Evolutionary conservation across 1,140 invertebrate genomes (phyloP).

Genomic region (Zaprionus capensis): DNA sequence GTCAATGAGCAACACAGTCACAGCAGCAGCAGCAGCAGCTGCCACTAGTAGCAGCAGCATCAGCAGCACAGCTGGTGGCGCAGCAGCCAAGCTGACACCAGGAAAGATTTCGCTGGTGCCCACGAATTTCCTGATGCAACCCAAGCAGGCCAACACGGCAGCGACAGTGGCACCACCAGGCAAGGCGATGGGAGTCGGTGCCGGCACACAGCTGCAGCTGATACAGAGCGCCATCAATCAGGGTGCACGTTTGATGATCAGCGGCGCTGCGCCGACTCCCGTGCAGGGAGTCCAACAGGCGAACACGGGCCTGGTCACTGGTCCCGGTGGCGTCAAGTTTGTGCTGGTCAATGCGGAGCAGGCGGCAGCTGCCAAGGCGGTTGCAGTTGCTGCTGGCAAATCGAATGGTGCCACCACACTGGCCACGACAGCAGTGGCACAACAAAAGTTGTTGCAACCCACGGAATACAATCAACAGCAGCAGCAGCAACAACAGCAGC

Average conservation of each 20-base stretch:
- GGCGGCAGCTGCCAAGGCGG: slow-evolving; percentile 59
- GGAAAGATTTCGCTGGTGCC: slow-evolving; percentile 81
- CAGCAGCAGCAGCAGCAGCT: too few relatives aligned
- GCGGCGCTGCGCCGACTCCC: slow-evolving; percentile 36
- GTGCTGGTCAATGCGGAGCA: slow-evolving; percentile 78
- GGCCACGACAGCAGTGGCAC: slow-evolving; percentile 24
- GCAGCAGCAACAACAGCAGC: slow-evolving; percentile 18
- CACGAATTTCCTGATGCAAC: slow-evolving; percentile 81
- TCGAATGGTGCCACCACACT: slow-evolving; percentile 25
- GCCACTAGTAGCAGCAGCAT: slow-evolving; percentile 23
- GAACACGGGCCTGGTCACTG: slow-evolving; percentile 63
- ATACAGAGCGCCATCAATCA: slow-evolving; percentile 69
- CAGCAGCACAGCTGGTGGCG: not conserved
- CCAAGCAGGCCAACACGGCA: slow-evolving; percentile 51
- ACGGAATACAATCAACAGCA: slow-evolving; percentile 13
- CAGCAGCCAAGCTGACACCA: slow-evolving; percentile 47
- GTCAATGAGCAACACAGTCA: slow-evolving; percentile 12
- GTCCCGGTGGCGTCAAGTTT: slow-evolving; percentile 75
- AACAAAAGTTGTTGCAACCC: slow-evolving; percentile 18
- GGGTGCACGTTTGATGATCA: slow-evolving; percentile 74
- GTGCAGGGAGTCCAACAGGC: slow-evolving; percentile 40
- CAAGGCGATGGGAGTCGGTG: slow-evolving; percentile 17
- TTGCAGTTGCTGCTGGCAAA: slow-evolving; percentile 53
- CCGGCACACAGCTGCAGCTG: slow-evolving; percentile 55
- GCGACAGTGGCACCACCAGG: not conserved